These are phyloP conservation scores for Anser cygnoides DNA, from an alignment of 2,113 vertebrate species.

Conservation along the genomic window DNA sequence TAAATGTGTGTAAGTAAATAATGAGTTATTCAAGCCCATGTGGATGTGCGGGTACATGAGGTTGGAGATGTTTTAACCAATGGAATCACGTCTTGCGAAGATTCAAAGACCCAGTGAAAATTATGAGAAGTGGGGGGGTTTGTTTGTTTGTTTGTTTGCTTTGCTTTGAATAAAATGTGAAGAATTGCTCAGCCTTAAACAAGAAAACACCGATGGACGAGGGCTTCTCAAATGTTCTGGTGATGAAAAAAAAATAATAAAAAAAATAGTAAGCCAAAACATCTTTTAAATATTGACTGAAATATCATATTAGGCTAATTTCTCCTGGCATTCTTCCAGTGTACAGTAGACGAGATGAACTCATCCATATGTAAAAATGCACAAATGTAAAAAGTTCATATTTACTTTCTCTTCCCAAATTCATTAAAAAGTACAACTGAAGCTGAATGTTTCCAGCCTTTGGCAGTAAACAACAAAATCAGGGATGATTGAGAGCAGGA, in stretches of 20 bases:
- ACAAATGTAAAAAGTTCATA: background rate
- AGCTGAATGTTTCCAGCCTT: background rate
- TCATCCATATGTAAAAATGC: background rate
- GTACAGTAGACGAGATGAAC: background rate
- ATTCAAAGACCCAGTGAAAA: background rate
- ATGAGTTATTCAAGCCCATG: background rate
- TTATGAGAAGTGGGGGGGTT: background rate
- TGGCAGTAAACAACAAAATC: background rate
- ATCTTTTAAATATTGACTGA: slow-evolving; percentile 20
- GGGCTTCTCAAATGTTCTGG: background rate
- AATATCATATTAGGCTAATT: background rate
- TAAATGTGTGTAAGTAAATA: slow-evolving; percentile 5
- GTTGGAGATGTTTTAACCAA: background rate
- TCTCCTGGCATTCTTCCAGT: background rate
- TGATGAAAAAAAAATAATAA: background rate
- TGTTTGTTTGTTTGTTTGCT: background rate
- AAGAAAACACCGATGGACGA: background rate
- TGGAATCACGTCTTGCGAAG: background rate
- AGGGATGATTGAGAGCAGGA: background rate
- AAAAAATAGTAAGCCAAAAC: background rate
- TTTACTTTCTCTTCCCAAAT: background rate
- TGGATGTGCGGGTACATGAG: background rate
- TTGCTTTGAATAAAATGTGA: background rate
- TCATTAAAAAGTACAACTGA: background rate
- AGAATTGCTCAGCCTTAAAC: background rate